These are phyloP conservation scores for Drosophila novamexicana DNA, from an alignment of 1,140 invertebrate species.

Conservation along the genomic window DNA sequence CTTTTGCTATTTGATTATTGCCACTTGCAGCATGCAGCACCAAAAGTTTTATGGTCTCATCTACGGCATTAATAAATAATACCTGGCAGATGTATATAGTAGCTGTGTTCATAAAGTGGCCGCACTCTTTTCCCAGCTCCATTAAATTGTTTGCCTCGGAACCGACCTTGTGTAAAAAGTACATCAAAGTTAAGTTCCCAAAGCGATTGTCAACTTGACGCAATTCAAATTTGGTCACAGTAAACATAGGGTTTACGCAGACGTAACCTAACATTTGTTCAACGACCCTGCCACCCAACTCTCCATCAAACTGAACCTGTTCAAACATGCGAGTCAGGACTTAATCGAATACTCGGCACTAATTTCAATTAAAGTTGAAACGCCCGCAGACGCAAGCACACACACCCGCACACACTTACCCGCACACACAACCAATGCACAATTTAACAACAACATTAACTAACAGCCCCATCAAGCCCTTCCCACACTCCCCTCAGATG, in stretches of 20 bases:
- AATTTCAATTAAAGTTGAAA: slow-evolving; percentile 80
- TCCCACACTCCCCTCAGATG: neutral
- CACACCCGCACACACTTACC: slow-evolving; percentile 24
- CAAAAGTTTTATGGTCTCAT: slow-evolving; percentile 45
- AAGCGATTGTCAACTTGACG: slow-evolving; percentile 17
- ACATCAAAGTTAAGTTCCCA: slow-evolving; percentile 17
- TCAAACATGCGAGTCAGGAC: slow-evolving; percentile 47
- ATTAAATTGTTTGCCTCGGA: neutral
- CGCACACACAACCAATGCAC: slow-evolving; percentile 36
- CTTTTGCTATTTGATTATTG: slow-evolving; percentile 62
- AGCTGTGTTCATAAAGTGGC: slow-evolving; percentile 10
- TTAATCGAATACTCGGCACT: slow-evolving; percentile 73
- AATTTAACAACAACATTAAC: slow-evolving; percentile 67
- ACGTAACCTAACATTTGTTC: slow-evolving; percentile 44
- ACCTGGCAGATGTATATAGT: neutral
- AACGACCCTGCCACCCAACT: too few species aligned
- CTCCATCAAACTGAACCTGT: slow-evolving; percentile 13
- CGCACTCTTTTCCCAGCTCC: slow-evolving; percentile 1
- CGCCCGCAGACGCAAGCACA: slow-evolving; percentile 52
- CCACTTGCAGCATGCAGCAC: slow-evolving; percentile 8
- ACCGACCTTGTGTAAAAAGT: neutral
- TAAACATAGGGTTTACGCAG: slow-evolving; percentile 5
- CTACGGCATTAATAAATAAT: slow-evolving; percentile 62
- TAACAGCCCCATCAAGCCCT: slow-evolving; percentile 30
- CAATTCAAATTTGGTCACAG: slow-evolving; percentile 12